Percentiles rank a stretch among this genome's conserved stretches.
Conservation (phyloP, 2,888 invertebrate genomes). For the Pseudanteris insignis region DNA sequence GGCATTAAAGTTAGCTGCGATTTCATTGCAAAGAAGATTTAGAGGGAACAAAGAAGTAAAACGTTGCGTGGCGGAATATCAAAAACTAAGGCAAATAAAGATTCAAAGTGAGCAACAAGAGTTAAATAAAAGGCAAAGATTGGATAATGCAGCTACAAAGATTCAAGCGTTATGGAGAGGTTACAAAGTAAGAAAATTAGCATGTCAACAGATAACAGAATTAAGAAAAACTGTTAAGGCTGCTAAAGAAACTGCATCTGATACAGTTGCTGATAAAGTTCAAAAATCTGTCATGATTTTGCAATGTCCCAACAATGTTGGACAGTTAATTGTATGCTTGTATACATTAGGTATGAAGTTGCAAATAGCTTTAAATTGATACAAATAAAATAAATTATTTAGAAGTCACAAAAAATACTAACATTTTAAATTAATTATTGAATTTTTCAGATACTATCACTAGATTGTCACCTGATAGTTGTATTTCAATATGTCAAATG, state of each 20-base stretch:
- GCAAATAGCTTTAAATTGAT: neutral
- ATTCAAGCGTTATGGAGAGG: constrained; percentile 73
- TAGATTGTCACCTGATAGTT: constrained; percentile 35
- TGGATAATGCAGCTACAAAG: constrained; percentile 70
- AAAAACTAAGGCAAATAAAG: constrained; percentile 17
- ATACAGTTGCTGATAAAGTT: constrained; percentile 61
- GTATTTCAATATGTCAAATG: constrained; percentile 20
- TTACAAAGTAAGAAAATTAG: constrained; percentile 54
- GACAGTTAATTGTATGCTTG: constrained; percentile 63
- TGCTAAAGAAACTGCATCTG: constrained; percentile 51
- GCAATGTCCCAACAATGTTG: constrained; percentile 54
- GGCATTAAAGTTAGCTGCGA: constrained; percentile 27
- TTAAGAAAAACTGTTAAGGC: constrained; percentile 57
- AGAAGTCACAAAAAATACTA: too few relatives aligned
- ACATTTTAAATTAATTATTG: neutral
- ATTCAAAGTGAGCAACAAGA: neutral
- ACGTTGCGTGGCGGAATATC: constrained; percentile 53
- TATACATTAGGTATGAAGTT: constrained; percentile 61
- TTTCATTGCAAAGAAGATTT: constrained; percentile 50
- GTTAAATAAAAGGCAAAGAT: constrained; percentile 19
- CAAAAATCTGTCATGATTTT: constrained; percentile 58
- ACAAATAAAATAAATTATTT: constrained; percentile 3
- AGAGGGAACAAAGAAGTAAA: constrained; percentile 41
- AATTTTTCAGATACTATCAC: constrained; percentile 30
- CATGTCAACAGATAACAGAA: constrained; percentile 49